A percentile compares a stretch with the other conserved stretches of the same genome.
These are phyloP conservation scores for Microtus obscurus DNA, from an alignment of 2,797 vertebrate genomes.

Conservation along the genomic window DNA sequence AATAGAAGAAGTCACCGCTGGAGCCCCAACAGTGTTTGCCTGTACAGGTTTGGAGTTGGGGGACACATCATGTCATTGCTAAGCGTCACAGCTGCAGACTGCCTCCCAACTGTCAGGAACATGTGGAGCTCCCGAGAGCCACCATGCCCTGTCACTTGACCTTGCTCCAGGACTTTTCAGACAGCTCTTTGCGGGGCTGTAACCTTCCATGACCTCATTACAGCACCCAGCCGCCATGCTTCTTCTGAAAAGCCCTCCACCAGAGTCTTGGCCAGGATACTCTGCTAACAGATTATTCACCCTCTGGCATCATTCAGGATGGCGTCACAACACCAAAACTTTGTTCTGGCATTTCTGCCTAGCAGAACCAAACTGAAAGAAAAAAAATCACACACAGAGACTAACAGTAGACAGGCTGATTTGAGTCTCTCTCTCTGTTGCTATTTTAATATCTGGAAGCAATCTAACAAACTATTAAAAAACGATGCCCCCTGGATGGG, in stretches of 20 bases:
- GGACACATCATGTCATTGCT: accelerated
- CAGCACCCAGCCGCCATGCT: neutral
- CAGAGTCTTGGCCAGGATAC: neutral
- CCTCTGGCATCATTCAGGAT: neutral
- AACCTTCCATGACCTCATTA: neutral
- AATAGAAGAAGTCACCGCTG: neutral
- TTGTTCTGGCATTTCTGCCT: neutral
- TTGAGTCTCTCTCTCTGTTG: neutral
- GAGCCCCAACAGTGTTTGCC: neutral
- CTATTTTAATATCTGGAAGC: neutral
- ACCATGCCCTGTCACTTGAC: neutral
- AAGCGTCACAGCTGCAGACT: neutral
- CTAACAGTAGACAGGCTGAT: neutral
- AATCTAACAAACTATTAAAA: neutral
- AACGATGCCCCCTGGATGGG: neutral
- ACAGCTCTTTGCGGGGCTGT: neutral
- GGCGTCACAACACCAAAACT: neutral
- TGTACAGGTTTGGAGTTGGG: neutral
- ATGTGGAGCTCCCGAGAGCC: too few relatives aligned
- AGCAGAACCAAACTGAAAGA: neutral
- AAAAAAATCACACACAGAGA: neutral
- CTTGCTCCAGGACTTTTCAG: neutral
- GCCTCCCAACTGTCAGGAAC: neutral
- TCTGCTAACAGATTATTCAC: neutral
- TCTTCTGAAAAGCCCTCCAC: neutral